phyloP scores from a whole-genome alignment of 2,113 vertebrate species.

The Phyllostomus hastatus region DNA sequence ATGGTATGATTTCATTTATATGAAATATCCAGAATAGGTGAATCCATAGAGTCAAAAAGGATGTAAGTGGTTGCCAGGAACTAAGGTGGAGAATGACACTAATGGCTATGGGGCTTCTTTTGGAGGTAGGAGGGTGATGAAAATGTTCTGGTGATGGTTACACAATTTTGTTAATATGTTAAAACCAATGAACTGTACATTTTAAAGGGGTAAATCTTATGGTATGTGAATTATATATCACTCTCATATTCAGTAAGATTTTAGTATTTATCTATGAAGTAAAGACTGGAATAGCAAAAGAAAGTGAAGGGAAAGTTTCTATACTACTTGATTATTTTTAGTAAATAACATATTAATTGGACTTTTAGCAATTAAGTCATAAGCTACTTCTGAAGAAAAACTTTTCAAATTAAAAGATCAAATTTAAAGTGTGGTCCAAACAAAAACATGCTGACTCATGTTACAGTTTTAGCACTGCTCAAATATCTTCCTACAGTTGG shows the following conservation, averaged over 20 bases:
- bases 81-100: not conserved
- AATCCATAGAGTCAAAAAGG: not conserved
- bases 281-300: not conserved
- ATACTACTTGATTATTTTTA: not conserved
- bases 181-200: not conserved
- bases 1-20: not conserved
- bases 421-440: not conserved
- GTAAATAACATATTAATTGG: not conserved
- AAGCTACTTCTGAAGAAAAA: not conserved
- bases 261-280: not conserved
- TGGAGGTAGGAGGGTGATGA: not conserved
- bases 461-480: constrained; percentile 6
- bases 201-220: not conserved
- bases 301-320: not conserved
- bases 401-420: not conserved
- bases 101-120: not conserved
- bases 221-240: not conserved
- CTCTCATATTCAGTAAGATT: not conserved
- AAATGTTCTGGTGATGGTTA: not conserved
- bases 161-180: not conserved
- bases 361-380: not conserved
- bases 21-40: not conserved
- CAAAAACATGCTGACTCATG: not conserved
- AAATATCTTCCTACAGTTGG: not conserved
- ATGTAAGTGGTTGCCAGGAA: not conserved